phyloP scores from a whole-genome alignment of 2,113 vertebrate species.

The Myotis davidii region DNA sequence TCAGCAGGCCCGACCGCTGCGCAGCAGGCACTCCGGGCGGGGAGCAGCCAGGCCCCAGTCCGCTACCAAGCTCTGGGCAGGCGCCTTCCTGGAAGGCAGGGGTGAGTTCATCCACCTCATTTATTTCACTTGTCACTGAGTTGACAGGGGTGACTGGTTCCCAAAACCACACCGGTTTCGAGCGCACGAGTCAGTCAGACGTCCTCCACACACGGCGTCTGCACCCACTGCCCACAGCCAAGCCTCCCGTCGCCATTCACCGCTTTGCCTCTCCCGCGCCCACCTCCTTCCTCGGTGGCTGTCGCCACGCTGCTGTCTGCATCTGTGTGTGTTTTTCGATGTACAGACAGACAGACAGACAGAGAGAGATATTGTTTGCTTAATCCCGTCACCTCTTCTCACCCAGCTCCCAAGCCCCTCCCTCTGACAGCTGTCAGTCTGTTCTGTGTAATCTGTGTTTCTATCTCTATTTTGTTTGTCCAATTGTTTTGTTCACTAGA shows the following conservation, averaged over 20 bases:
- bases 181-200: neutral
- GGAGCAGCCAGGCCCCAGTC: no score
- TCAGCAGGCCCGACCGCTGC: neutral
- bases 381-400: neutral
- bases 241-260: neutral
- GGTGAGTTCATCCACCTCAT: no score
- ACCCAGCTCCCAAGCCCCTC: neutral
- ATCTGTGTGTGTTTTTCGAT: no score
- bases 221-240: neutral
- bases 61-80: neutral
- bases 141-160: neutral
- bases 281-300: neutral
- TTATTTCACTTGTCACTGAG: neutral
- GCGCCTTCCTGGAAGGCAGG: neutral
- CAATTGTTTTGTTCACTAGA: neutral
- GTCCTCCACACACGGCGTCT: neutral
- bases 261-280: neutral
- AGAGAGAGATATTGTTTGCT: no score
- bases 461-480: neutral
- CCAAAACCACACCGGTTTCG: neutral
- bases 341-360: accelerated
- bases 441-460: neutral
- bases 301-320: neutral
- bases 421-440: neutral
- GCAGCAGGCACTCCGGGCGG: neutral